phyloP scores from a whole-genome alignment of 2,113 vertebrate genomes.

The Mugil cephalus region DNA sequence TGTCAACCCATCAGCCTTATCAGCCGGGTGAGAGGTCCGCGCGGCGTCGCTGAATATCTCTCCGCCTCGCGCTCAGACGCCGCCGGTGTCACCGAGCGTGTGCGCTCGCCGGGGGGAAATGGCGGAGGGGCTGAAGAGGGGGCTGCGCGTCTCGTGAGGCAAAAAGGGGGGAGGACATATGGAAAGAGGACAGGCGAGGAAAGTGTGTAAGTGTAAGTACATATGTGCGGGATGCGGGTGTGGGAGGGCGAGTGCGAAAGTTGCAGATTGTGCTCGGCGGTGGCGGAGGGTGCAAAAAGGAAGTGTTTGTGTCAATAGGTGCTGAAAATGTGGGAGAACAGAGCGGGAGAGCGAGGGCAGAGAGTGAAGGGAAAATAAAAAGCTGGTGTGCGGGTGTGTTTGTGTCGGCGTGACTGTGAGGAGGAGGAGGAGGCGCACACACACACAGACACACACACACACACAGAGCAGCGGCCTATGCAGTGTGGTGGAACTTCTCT shows the following conservation, averaged over 20 bases:
- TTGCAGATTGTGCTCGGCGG: slow-evolving; percentile 60
- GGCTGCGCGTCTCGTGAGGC: slow-evolving; percentile 71
- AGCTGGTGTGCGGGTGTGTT: slow-evolving; percentile 26
- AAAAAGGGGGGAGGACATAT: slow-evolving; percentile 77
- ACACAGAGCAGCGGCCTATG: slow-evolving; percentile 79
- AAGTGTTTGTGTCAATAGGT: slow-evolving; percentile 74
- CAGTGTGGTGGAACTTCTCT: slow-evolving; percentile 88
- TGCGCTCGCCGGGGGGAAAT: slow-evolving; percentile 52
- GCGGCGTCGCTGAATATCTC: slow-evolving; percentile 74
- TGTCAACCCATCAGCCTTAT: slow-evolving; percentile 77
- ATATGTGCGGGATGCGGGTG: slow-evolving; percentile 44
- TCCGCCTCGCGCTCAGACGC: slow-evolving; percentile 67
- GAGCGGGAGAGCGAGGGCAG: slow-evolving; percentile 32
- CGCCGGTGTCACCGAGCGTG: slow-evolving; percentile 53
- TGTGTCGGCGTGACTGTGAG: slow-evolving; percentile 50
- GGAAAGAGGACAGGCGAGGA: slow-evolving; percentile 69
- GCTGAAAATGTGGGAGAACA: slow-evolving; percentile 58
- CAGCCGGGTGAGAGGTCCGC: slow-evolving; percentile 76
- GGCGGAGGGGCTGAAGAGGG: slow-evolving; percentile 57
- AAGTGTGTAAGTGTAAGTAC: slow-evolving; percentile 40
- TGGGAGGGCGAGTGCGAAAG: slow-evolving; percentile 67
- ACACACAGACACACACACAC: no score
- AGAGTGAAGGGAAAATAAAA: slow-evolving; percentile 51
- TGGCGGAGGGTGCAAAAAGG: slow-evolving; percentile 66
- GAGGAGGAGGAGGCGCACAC: no score